These are phyloP conservation scores for Malaclemys terrapin DNA, from an alignment of 2,113 vertebrate species.

Conservation along the genomic window DNA sequence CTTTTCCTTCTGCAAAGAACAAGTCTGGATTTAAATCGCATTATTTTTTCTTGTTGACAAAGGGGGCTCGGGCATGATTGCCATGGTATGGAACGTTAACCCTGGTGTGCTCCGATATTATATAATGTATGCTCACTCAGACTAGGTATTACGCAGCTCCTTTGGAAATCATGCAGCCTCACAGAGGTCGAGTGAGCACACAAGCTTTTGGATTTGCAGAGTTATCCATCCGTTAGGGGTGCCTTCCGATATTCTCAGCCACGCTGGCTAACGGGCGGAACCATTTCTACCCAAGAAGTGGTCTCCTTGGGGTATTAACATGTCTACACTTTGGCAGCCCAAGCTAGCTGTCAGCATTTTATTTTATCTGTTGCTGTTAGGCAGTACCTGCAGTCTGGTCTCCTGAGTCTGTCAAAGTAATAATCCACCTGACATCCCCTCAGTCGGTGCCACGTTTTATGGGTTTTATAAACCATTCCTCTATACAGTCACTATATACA, in stretches of 20 bases:
- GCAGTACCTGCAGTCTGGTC: slow-evolving; percentile 28
- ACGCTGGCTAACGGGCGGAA: not conserved
- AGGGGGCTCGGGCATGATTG: not conserved
- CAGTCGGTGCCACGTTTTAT: slow-evolving; percentile 3
- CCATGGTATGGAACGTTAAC: fast-evolving
- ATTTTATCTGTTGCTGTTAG: slow-evolving; percentile 15
- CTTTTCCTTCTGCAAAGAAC: fast-evolving
- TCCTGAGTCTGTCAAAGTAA: slow-evolving; percentile 29
- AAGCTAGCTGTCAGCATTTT: slow-evolving; percentile 17
- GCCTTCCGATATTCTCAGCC: not conserved
- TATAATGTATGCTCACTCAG: not conserved
- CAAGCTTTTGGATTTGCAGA: not conserved
- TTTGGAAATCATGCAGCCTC: not conserved
- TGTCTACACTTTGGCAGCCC: not conserved
- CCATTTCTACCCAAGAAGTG: not conserved
- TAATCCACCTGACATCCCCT: slow-evolving; percentile 54
- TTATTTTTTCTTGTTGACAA: not conserved
- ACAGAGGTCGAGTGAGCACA: not conserved
- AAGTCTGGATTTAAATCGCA: not conserved
- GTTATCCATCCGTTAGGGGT: not conserved
- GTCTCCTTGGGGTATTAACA: not conserved
- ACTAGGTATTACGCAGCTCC: not conserved
- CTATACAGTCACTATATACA: not conserved
- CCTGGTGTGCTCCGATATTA: not conserved
- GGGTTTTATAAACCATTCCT: slow-evolving; percentile 40